A percentile compares a stretch with the other conserved stretches of the same genome.
Evolutionary conservation across 2,113 vertebrate genomes (phyloP).

Genomic region (Nestor notabilis): DNA sequence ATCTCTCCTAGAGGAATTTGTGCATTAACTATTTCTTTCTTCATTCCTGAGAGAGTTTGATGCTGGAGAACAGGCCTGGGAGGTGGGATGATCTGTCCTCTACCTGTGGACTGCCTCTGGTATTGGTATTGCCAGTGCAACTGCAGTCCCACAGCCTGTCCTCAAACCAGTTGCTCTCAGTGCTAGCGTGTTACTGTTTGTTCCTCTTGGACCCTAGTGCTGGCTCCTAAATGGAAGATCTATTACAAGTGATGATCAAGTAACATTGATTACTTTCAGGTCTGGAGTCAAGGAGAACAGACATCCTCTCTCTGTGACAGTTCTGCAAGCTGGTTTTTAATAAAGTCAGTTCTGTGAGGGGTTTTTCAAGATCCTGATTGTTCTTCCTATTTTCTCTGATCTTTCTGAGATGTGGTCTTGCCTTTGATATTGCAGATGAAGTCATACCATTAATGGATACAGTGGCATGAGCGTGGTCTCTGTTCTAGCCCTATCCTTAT

Average conservation of each 20-base stretch:
- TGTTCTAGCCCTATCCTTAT: not conserved
- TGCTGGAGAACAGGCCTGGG: not conserved
- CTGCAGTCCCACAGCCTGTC: not conserved
- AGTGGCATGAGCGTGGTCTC: not conserved
- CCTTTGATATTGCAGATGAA: not conserved
- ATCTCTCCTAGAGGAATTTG: not conserved
- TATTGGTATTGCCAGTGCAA: not conserved
- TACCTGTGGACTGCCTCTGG: not conserved
- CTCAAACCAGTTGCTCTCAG: accelerated
- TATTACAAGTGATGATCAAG: not conserved
- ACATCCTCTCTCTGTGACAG: accelerated
- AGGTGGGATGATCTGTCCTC: not conserved
- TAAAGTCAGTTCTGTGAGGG: not conserved
- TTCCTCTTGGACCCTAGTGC: not conserved
- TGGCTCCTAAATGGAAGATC: not conserved
- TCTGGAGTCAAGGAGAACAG: not conserved
- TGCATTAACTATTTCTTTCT: not conserved
- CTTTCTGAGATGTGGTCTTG: not conserved
- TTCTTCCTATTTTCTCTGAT: not conserved
- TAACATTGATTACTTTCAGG: not conserved
- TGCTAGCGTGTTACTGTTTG: not conserved
- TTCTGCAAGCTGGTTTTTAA: not conserved
- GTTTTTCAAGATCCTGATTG: not conserved
- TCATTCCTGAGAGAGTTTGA: not conserved
- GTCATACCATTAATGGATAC: not conserved